Evolutionary conservation across 2,113 vertebrate species (phyloP), one percentile per base, ranked within the genome.

Genomic region (Mastomys coucha): DNA sequence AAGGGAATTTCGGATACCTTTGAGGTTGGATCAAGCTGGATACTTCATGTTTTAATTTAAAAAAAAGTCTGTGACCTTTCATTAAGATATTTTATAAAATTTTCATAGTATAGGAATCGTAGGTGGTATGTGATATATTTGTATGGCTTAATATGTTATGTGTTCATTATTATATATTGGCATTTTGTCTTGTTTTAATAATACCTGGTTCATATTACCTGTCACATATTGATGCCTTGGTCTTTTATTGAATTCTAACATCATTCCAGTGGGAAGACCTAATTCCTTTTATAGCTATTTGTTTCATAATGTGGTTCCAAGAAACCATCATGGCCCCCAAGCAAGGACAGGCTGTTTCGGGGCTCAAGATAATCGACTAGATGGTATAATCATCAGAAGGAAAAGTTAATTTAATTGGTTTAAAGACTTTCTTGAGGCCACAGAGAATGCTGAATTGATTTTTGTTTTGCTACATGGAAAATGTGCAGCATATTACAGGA

Each of bases 371-470:
- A 92, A 88, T 87, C 1, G 22, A 65, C 65, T 60, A 56, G 12
- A 88, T 88, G 53, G 39, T 17, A 12, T 17, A 76, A 39, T 90
- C 80, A 65, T 91, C 65, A 95, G 86, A 95, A 89, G 51, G 0
- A 11, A 92, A 90, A 95, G 92, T 20, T 31, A 31, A 36, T 82
- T 97, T 98, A 94, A 86, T 95, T 97, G 84, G 75, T 96, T 93
- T 91, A 90, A 97, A 97, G 85, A 82, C 12, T 97, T 97, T 91
- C 11, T 89, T 88, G 72, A 75, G 96, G 82, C 49, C 92, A 93
- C 28, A 60, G 22, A 88, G 75, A 63, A 87, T 92, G 84, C 51
- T 95, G 82, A 93, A 93, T 97, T 95, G 93, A 97, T 91, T 93
- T 87, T 91, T 42, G 53, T 95, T 97, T 95, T 95, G 65, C 90